These are phyloP conservation scores for Ascidia mentula DNA, from an alignment of 23 tunicate genomes.

Conservation along the genomic window DNA sequence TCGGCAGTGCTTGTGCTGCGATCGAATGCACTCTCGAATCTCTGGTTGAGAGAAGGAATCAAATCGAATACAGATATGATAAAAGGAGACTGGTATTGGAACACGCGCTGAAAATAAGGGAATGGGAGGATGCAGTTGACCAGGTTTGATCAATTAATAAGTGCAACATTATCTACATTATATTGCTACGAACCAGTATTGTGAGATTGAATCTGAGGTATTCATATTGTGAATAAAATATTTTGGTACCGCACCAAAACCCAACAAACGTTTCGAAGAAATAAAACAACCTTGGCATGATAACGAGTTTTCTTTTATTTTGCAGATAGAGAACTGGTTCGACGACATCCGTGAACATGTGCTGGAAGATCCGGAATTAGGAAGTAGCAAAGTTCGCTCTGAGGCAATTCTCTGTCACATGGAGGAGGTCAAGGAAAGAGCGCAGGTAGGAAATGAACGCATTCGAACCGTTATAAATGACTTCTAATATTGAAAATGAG, in stretches of 20 bases:
- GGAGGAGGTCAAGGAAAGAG: slow-evolving; percentile 59
- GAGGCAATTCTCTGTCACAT: slow-evolving; percentile 60
- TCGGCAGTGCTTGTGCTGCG: slow-evolving; percentile 74
- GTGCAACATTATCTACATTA: not conserved
- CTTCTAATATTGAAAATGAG: too few species aligned
- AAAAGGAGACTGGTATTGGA: slow-evolving; percentile 44
- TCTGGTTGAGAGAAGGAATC: slow-evolving; percentile 55
- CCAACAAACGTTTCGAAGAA: too few species aligned
- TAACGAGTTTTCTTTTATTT: too few species aligned
- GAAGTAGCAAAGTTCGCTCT: slow-evolving; percentile 31
- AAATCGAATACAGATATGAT: slow-evolving; percentile 53
- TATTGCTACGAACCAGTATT: too few species aligned
- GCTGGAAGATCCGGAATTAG: slow-evolving; percentile 34
- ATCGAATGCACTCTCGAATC: slow-evolving; percentile 85
- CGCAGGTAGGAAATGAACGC: slow-evolving; percentile 60
- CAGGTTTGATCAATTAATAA: slow-evolving; percentile 27
- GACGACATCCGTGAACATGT: slow-evolving; percentile 24
- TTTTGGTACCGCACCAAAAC: too few species aligned
- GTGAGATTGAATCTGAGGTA: too few species aligned
- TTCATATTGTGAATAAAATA: too few species aligned
- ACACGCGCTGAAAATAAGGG: slow-evolving; percentile 57
- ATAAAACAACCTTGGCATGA: too few species aligned
- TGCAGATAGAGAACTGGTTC: slow-evolving; percentile 65
- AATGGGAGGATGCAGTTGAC: slow-evolving; percentile 84
- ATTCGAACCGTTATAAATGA: too few species aligned